These are phyloP conservation scores for Microctonus hyperodae DNA, from an alignment of 2,888 invertebrate genomes.

Conservation along the genomic window DNA sequence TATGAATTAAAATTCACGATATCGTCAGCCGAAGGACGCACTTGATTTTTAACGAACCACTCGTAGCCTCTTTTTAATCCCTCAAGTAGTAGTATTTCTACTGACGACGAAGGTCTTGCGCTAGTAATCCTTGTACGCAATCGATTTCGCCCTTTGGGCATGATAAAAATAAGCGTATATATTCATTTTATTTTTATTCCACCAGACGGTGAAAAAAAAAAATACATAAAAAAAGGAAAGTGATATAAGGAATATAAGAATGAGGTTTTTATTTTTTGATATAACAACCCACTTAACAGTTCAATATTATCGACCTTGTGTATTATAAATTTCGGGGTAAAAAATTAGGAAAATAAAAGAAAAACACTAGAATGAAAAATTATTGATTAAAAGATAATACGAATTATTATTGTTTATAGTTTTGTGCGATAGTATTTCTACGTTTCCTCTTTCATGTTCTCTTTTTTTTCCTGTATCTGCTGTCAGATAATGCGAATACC, in stretches of 20 bases:
- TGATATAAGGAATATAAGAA: neutral
- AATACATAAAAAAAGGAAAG: too few relatives aligned
- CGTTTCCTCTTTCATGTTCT: neutral
- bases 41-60: constrained; percentile 49
- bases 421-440: neutral
- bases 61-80: constrained; percentile 28
- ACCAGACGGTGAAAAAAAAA: neutral
- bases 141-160: constrained; percentile 24
- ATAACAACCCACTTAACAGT: neutral
- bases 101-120: constrained; percentile 8
- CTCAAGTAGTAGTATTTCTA: constrained; percentile 18
- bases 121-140: constrained; percentile 17
- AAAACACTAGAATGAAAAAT: neutral
- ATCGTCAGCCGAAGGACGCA: constrained; percentile 28
- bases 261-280: neutral
- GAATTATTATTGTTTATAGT: neutral
- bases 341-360: neutral
- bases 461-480: neutral
- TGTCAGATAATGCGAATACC: neutral
- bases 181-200: neutral
- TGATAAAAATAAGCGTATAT: neutral
- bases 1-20: constrained; percentile 48
- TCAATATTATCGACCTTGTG: neutral
- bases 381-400: neutral
- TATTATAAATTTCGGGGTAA: neutral